Percentiles rank a stretch among this genome's conserved stretches.
Conservation (phyloP, 2,113 vertebrate genomes). For the Polyodon spathula region DNA sequence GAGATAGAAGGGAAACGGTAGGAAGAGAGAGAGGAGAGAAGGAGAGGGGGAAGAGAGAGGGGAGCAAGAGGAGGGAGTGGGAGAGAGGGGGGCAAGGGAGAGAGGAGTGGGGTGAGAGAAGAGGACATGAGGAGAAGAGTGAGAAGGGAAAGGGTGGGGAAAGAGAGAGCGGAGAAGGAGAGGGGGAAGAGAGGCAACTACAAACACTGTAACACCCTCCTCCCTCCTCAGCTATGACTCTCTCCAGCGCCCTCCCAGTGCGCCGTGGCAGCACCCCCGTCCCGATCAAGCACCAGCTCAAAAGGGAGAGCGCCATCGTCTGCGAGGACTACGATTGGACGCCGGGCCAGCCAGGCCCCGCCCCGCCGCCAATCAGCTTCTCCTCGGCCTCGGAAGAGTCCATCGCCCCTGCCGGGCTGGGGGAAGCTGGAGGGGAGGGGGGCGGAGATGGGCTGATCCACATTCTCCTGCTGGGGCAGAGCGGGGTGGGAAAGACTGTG, state of each 20-base stretch:
- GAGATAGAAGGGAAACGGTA: slow-evolving; percentile 6
- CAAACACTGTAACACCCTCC: slow-evolving; percentile 17
- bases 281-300: slow-evolving; percentile 74
- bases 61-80: slow-evolving; percentile 25
- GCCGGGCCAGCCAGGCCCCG: slow-evolving; percentile 39
- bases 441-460: slow-evolving; percentile 47
- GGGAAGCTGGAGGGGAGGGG: slow-evolving; percentile 39
- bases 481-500: slow-evolving; percentile 77
- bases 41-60: slow-evolving; percentile 50
- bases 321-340: slow-evolving; percentile 75
- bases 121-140: background rate
- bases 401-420: slow-evolving; percentile 26
- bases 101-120: background rate
- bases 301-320: slow-evolving; percentile 60
- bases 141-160: no score
- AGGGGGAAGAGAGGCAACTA: no score
- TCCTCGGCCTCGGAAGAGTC: slow-evolving; percentile 53
- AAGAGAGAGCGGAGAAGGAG: background rate
- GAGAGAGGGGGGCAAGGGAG: background rate
- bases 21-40: slow-evolving; percentile 33
- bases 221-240: slow-evolving; percentile 46
- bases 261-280: slow-evolving; percentile 78
- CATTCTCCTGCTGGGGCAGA: slow-evolving; percentile 72
- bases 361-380: slow-evolving; percentile 46
- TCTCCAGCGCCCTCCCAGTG: slow-evolving; percentile 48